Percentiles rank a stretch among this genome's conserved stretches.
These are phyloP conservation scores for Lathamus discolor DNA, from an alignment of 2,113 vertebrate genomes.

Conservation along the genomic window DNA sequence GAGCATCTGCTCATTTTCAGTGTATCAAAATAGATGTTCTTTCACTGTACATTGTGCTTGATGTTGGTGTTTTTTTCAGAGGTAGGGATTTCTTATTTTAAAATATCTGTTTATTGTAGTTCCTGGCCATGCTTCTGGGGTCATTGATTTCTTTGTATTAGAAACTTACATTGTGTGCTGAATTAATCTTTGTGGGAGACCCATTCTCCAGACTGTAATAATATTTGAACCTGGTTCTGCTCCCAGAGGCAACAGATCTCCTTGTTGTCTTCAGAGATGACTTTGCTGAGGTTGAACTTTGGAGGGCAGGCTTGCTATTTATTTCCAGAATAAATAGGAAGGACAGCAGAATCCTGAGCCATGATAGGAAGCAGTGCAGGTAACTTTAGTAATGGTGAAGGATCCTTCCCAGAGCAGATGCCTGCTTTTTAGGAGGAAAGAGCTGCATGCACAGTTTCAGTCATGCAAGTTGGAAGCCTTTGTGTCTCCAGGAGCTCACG, in stretches of 20 bases:
- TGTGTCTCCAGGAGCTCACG: neutral
- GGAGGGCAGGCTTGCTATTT: neutral
- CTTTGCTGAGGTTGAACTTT: neutral
- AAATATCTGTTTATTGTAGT: neutral
- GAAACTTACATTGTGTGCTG: neutral
- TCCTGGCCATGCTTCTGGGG: neutral
- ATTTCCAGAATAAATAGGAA: neutral
- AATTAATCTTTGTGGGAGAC: neutral
- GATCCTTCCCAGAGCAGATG: neutral
- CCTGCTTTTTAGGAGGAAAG: neutral
- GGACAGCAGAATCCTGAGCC: neutral
- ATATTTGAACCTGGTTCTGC: neutral
- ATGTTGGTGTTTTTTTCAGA: neutral
- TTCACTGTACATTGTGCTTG: neutral
- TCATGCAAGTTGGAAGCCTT: neutral
- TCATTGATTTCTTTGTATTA: neutral
- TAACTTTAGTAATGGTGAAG: neutral
- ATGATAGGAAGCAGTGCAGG: accelerated
- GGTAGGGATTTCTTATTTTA: neutral
- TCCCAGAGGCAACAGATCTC: neutral
- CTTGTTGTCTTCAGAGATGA: neutral
- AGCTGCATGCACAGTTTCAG: neutral
- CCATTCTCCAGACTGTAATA: neutral
- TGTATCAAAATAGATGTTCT: neutral
- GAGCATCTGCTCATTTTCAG: neutral